Evolutionary conservation across 2,113 vertebrate genomes (phyloP), one percentile per base, ranked within the genome.

Genomic region (Urocitellus parryii): DNA sequence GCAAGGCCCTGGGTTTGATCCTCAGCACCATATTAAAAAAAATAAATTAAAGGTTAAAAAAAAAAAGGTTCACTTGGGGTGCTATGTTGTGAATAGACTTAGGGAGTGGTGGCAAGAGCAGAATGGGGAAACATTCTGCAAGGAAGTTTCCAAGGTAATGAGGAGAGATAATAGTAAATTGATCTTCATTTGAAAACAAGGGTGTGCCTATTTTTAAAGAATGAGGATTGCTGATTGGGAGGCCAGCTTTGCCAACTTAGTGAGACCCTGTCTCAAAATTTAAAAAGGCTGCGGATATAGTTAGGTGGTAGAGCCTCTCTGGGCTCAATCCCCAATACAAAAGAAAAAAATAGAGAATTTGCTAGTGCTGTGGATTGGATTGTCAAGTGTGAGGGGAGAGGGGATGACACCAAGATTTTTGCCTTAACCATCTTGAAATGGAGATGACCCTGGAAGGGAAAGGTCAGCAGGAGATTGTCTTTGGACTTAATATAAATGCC

Each of bases 161-260:
- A 32, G 39, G 37, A 39, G 39, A 68, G 56, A 39, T 18, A 13
- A 51, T 37, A 51, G 32, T 72, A 76, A 95, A 37, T 84, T 84
- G 53, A 80, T 86, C 45, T 91, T 25, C 16, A 51, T n/a, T 70
- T 81, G 51, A n/a, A 89, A 97, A 88, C 39, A 92, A 2, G 78
- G 10, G 14, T 53, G 14, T 83, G 17, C 45, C 29, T 79, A 70
- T 88, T 90, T 92, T 85, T 89, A 56, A 94, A 86, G 32, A 90
- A 53, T 78, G 24, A 42, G 67, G 13, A 34, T 16, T 58, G 29
- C 7, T 13, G 14, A 16, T n/a, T 68, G 29, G 32, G 32, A 68
- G 32, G 32, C 67, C 13, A n/a, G 13, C 14, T 4, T 68, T 34
- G 27, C 27, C 29, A 68, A 34, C 29, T 67, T 70, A 68, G 32